Evolutionary conservation across 2,888 invertebrate genomes (phyloP).

Genomic region (Tenthredo distinguenda): DNA sequence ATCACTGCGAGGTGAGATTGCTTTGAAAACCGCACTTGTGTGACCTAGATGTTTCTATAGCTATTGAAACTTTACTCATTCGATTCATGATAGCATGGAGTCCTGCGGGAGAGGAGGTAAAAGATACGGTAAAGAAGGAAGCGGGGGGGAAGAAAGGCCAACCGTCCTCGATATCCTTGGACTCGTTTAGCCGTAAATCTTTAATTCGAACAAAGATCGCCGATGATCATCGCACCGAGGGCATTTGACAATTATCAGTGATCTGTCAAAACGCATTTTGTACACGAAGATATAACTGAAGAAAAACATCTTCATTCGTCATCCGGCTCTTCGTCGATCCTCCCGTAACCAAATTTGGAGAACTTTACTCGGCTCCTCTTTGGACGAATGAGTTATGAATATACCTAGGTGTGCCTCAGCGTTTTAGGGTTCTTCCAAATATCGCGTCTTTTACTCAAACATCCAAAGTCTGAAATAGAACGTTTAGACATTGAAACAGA

Average conservation of each 20-base stretch:
- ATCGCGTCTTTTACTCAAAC: neutral
- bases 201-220: neutral
- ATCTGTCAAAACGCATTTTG: neutral
- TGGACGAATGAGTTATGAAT: neutral
- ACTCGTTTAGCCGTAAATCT: slow-evolving; percentile 29
- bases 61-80: slow-evolving; percentile 19
- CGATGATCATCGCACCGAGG: neutral
- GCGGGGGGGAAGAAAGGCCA: neutral
- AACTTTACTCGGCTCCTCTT: neutral
- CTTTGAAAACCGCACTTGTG: slow-evolving; percentile 29
- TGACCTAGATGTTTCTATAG: slow-evolving; percentile 31
- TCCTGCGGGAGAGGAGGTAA: slow-evolving; percentile 18
- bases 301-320: neutral
- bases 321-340: neutral
- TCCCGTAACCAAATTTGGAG: slow-evolving; percentile 25
- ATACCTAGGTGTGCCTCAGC: neutral
- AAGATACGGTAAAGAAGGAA: neutral
- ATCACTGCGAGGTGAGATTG: slow-evolving; percentile 21
- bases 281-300: neutral
- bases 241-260: neutral
- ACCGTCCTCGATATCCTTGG: slow-evolving; percentile 42
- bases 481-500: neutral
- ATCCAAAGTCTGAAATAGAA: neutral
- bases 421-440: neutral
- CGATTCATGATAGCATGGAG: slow-evolving; percentile 7